These are phyloP conservation scores for Sebastes diaconus DNA, from an alignment of 2,797 vertebrate species.

Conservation along the genomic window DNA sequence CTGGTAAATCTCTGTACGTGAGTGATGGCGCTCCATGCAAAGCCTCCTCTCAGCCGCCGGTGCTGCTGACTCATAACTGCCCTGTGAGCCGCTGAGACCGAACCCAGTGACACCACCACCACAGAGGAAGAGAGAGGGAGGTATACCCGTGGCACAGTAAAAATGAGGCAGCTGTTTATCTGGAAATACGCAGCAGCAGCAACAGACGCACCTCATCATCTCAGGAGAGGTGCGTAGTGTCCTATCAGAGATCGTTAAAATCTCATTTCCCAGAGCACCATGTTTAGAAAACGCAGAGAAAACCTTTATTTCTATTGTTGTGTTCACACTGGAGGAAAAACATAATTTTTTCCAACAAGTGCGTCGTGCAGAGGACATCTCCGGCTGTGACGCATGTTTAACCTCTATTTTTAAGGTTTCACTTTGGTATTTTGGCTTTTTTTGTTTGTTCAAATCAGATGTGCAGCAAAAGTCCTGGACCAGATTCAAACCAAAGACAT, in stretches of 20 bases:
- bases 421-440: neutral
- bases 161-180: constrained; percentile 42
- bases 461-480: constrained; percentile 13
- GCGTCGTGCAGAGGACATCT: neutral
- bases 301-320: constrained; percentile 13
- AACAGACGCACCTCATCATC: constrained; percentile 23
- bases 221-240: constrained; percentile 26
- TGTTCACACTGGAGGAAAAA: neutral
- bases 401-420: constrained; percentile 2
- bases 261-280: constrained; percentile 41
- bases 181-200: constrained; percentile 31
- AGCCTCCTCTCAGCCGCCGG: constrained; percentile 59
- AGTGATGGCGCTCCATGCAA: constrained; percentile 60
- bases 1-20: constrained; percentile 22
- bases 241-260: constrained; percentile 46
- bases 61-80: constrained; percentile 80
- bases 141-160: constrained; percentile 12
- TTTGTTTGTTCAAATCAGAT: neutral
- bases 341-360: neutral
- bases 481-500: constrained; percentile 4
- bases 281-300: constrained; percentile 32
- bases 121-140: constrained; percentile 20
- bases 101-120: constrained; percentile 51
- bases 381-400: neutral
- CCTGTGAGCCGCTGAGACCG: constrained; percentile 56